Evolutionary conservation across 2,888 invertebrate species (phyloP), one percentile per base, ranked within the genome.

Genomic region (Microctonus aethiopoides): DNA sequence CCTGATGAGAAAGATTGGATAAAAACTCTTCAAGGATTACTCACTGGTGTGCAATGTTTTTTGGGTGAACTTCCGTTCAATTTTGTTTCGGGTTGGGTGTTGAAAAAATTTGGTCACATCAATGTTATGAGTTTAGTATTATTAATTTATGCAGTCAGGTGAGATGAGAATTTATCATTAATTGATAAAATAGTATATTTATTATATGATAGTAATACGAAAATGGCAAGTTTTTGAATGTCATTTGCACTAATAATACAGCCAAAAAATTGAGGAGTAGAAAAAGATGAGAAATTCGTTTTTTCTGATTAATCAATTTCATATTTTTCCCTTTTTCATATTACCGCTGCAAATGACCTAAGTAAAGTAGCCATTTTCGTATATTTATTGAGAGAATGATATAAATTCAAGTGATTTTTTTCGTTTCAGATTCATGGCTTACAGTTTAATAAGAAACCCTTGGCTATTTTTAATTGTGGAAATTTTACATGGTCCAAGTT

Each of bases 391-490:
- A 29, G 29, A 29, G 29, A 3, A 29, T 29, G 29, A n/a, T n/a
- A 29, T 5, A 29, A 29, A 29, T 29, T 29, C 0, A 13, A 10
- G 36, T 39, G 24, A 26, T 39, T 9, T 56, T 36, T 32, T 16
- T 67, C 16, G n/a, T 51, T 5, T 16, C 63, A 84, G 97, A 62
- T 95, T 95, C 80, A 88, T 95, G 72, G 87, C 93, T 16, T 97
- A 97, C 84, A 96, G 96, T 1, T 87, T 93, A 65, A 86, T 97
- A 65, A 87, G 88, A 0, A 92, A 95, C 86, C 92, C 95, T 0
- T 96, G 96, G 96, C 91, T 91, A 88, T 91, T 94, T 59, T 88
- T 98, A 71, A 92, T 95, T 0, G 91, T 97, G 64, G 98, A 98
- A 86, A 85, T 96, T 72, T 87, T 94, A 9, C 96, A 97, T 86